Conservation (phyloP, 1,140 invertebrate species). For the Plodia interpunctella region DNA sequence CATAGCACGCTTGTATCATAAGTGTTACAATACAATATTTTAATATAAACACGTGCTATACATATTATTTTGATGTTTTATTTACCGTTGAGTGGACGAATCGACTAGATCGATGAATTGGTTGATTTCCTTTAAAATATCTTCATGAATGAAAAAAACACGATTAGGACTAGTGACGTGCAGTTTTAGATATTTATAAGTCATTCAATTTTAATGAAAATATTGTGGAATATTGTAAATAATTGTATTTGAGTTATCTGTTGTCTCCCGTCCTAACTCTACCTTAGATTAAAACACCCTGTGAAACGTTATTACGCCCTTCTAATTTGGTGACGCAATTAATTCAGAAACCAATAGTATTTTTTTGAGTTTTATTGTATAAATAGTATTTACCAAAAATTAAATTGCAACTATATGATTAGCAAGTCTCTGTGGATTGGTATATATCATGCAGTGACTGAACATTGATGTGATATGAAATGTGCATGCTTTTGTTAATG, state of each 20-base stretch:
- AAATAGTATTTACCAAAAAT: too few species aligned
- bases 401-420: too few species aligned
- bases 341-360: constrained; percentile 17
- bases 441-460: constrained; percentile 11
- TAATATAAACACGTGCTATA: not conserved
- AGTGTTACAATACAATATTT: constrained; percentile 2
- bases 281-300: constrained; percentile 74
- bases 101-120: not conserved
- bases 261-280: constrained; percentile 58
- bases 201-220: not conserved
- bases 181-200: not conserved
- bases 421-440: too few species aligned
- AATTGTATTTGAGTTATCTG: constrained; percentile 5
- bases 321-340: constrained; percentile 21
- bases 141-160: not conserved
- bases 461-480: constrained; percentile 57
- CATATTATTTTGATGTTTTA: not conserved
- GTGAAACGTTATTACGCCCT: constrained; percentile 50
- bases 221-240: not conserved
- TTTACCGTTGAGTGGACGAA: not conserved
- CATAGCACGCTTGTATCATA: too few species aligned
- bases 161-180: not conserved
- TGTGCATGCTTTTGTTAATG: constrained; percentile 14
- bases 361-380: not conserved
- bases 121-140: not conserved